phyloP scores from a whole-genome alignment of 2,888 invertebrate species.

The Cheilosia grossa region DNA sequence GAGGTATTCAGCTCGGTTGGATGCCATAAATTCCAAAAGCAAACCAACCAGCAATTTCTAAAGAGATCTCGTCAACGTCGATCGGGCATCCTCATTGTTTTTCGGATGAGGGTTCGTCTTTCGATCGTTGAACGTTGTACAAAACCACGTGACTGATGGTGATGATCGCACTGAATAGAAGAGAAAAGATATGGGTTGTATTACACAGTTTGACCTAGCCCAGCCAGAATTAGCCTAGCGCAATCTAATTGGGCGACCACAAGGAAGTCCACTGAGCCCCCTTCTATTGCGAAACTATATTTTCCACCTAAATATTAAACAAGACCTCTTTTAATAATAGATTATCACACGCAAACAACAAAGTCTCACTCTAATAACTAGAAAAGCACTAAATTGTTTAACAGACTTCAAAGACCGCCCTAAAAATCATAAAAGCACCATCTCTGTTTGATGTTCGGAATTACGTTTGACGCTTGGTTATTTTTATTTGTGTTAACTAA shows the following conservation, averaged over 20 bases:
- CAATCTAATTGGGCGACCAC: no score
- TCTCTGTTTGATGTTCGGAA: slow-evolving; percentile 25
- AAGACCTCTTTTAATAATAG: background rate
- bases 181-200: slow-evolving; percentile 10
- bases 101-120: slow-evolving; percentile 48
- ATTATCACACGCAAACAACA: background rate
- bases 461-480: slow-evolving; percentile 18
- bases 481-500: slow-evolving; percentile 15
- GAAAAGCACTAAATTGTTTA: background rate
- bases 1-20: slow-evolving; percentile 54
- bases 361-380: background rate
- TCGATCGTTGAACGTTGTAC: slow-evolving; percentile 44
- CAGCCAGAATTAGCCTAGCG: no score
- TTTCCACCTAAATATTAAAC: no score
- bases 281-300: no score
- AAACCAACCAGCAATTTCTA: slow-evolving; percentile 13
- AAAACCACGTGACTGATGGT: slow-evolving; percentile 33
- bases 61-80: slow-evolving; percentile 44
- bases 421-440: slow-evolving; percentile 15
- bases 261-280: no score
- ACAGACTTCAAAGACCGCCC: slow-evolving; percentile 23
- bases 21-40: slow-evolving; percentile 60
- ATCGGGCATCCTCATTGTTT: slow-evolving; percentile 36
- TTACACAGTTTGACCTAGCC: background rate
- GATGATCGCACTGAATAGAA: slow-evolving; percentile 10